Percentiles rank a stretch among this genome's conserved stretches.
These are phyloP conservation scores for Euwallacea fornicatus DNA, from an alignment of 1,140 invertebrate genomes.

Conservation along the genomic window DNA sequence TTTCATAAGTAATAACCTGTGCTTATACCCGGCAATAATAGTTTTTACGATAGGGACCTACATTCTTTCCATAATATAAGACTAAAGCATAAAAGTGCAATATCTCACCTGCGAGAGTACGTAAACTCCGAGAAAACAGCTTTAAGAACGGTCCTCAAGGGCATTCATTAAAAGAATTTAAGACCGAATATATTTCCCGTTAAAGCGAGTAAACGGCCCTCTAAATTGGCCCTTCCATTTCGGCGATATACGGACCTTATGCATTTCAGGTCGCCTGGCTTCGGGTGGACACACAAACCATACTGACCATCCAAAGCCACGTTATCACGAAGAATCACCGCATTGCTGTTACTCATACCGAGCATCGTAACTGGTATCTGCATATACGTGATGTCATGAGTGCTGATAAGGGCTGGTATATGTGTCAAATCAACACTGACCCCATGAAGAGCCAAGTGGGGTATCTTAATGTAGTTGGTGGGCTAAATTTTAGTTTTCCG, in stretches of 20 bases:
- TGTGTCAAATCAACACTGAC: constrained; percentile 86
- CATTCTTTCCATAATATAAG: constrained; percentile 8
- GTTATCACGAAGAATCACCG: constrained; percentile 88
- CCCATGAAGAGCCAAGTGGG: constrained; percentile 87
- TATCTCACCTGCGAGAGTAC: constrained; percentile 14
- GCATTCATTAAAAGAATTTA: constrained; percentile 14
- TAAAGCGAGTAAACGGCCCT: neutral
- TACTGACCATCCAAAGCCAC: constrained; percentile 85
- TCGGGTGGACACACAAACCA: constrained; percentile 89
- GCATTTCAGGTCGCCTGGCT: constrained; percentile 84
- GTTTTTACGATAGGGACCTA: neutral
- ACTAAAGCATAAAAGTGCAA: constrained; percentile 8
- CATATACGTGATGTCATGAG: constrained; percentile 79
- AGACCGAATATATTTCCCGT: constrained; percentile 2
- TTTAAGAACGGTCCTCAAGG: constrained; percentile 10
- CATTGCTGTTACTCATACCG: constrained; percentile 82
- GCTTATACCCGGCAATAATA: too few species aligned
- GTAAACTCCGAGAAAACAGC: constrained; percentile 2
- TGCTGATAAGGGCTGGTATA: constrained; percentile 83
- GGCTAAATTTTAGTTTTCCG: constrained; percentile 51
- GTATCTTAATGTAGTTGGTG: constrained; percentile 84
- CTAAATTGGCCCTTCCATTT: constrained; percentile 1
- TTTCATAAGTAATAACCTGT: neutral
- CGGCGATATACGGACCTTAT: neutral
- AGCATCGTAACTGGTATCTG: constrained; percentile 83